Evolutionary conservation across 2,888 invertebrate genomes (phyloP).

Genomic region (Volucella inflata): DNA sequence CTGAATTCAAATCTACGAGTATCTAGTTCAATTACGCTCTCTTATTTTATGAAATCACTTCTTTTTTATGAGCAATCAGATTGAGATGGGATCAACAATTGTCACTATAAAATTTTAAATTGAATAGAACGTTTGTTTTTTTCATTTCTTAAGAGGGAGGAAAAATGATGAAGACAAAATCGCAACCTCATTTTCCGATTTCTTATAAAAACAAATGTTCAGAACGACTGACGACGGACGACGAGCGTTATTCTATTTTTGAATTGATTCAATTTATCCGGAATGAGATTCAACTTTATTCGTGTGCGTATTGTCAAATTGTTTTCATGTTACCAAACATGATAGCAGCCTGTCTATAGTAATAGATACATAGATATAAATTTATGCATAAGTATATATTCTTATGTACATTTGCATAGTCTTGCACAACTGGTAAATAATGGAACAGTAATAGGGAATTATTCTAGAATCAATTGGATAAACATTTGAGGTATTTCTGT

Average conservation of each 20-base stretch:
- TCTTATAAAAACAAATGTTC: conserved; percentile 7
- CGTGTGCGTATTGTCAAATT: conserved; percentile 56
- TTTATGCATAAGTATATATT: too few species aligned
- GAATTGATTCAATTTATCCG: conserved; percentile 68
- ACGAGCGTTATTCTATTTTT: conserved; percentile 55
- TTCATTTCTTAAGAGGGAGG: not conserved
- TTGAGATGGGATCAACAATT: conserved; percentile 67
- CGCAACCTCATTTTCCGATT: conserved; percentile 36
- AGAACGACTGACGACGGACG: conserved; percentile 4
- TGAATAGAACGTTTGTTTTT: conserved; percentile 26
- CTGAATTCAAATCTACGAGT: conserved; percentile 59
- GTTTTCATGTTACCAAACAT: conserved; percentile 50
- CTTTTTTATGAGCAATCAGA: conserved; percentile 56
- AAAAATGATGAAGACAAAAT: not conserved
- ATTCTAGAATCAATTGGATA: conserved; percentile 16
- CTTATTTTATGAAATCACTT: conserved; percentile 60
- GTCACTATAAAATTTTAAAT: conserved; percentile 56
- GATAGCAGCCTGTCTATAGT: conserved; percentile 20
- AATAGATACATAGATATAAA: not conserved
- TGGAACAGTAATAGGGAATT: conserved; percentile 8
- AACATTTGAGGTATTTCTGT: conserved; percentile 4
- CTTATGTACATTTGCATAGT: too few species aligned
- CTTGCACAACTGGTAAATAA: conserved; percentile 2
- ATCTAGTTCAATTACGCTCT: too few species aligned
- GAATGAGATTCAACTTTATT: conserved; percentile 57